Evolutionary conservation across 2,113 vertebrate species (phyloP), one percentile per base, ranked within the genome.

Genomic region (Sylvicapra grimmia): DNA sequence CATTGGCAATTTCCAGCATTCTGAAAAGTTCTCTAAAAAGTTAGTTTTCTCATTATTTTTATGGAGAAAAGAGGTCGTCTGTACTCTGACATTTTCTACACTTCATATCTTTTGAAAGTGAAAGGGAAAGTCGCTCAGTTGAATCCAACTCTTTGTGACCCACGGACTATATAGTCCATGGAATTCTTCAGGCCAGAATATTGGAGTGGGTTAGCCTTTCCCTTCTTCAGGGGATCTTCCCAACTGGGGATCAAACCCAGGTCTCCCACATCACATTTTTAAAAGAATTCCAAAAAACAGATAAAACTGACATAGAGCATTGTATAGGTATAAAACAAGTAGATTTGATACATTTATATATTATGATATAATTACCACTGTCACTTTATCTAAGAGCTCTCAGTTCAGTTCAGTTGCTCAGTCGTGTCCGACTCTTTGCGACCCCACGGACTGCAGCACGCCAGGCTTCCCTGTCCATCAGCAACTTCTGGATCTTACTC

Each of bases 391-490:
- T 61, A 31, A 63, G 1, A 31, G 29, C 61, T 63, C 29, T 63
- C 27, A 59, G 59, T 61, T 31, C 65, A 68, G 61, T 63, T 31
- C 33, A 68, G 8, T 68, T 4, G 2, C 65, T 68, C 65, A n/a
- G 65, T n/a, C 0, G 0, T 5, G 65, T n/a, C 33, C 0, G 16
- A 68, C 4, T 68, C 16, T 68, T n/a, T 68, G 65, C 0, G 1
- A n/a, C 8, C 16, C 8, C 16, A 19, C n/a, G 33, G 16, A 68
- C 16, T 19, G 2, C 16, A 68, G 63, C 63, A 68, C 0, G 8
- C 63, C 33, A 68, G 63, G 63, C 63, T 8, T 68, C 63, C 63
- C 63, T 68, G 33, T n/a, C 63, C 33, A 68, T 68, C 16, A 68
- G 16, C 63, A 68, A n/a, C 63, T 68, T 33, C 18, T 18, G 8